Evolutionary conservation across 2,797 vertebrate genomes (phyloP), one percentile per base, ranked within the genome.

Genomic region (Picus viridis): DNA sequence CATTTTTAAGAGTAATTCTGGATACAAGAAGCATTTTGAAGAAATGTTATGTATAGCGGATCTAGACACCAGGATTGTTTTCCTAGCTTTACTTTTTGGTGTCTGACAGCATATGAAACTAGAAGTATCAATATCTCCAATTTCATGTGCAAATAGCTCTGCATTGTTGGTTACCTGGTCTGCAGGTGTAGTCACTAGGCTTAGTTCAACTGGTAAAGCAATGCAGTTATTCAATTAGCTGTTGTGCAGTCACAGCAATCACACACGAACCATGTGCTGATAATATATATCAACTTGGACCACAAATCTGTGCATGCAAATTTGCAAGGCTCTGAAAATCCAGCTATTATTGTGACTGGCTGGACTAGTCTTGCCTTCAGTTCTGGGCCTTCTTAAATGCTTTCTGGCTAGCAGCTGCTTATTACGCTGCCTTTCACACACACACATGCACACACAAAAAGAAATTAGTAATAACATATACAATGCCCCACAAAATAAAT

Each of bases 181-280:
- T 92, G 47, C 47, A 56, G 22, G 16, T 67, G 19, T 22, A 51
- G 2, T 72, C 4, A 16, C 11, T 43, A 51, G 7, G 16, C 36
- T 71, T 56, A 45, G 15, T 29, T 24, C 58, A 90, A 69, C 18
- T 24, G 15, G 6, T 51, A n/a, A 43, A 45, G 5, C 8, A 72
- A 65, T 62, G 59, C 29, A 71, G 16, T 32, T 58, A 7, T 71
- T 74, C 22, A 30, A 4, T 51, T 74, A 61, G 6, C 39, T 84
- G 7, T n/a, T 3, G 7, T 47, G n/a, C 8, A 43, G 30, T 63
- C 27, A n/a, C 53, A 86, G 10, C 20, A 72, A 70, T 78, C n/a
- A 7, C 12, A 3, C 5, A 2, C 15, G 9, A 32, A n/a, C 51
- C 8, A 5, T 3, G 5, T 41, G 19, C 5, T 64, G 4, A 45